Base-by-base conservation (phyloP, 1,140 invertebrate species). In the Ladona fulva region DNA sequence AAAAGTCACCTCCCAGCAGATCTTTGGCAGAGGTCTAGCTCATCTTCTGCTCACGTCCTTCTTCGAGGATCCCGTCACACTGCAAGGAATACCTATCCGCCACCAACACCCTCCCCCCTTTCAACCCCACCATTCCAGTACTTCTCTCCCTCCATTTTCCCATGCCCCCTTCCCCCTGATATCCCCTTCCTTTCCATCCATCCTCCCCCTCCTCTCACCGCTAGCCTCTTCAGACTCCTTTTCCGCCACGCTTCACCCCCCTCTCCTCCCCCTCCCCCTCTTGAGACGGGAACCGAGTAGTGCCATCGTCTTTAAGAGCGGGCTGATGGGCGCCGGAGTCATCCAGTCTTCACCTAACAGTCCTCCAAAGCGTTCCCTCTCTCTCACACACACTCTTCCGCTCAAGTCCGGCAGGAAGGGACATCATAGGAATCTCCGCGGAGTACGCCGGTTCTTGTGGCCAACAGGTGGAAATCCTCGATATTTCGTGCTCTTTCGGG, bases 341-440 rank as follows among this genome's bases (percentile, higher is more conserved):
- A 66, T 66, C 52, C 52, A 66, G 52, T 66, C 52, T 66, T 66
- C 52, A 66, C 52, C 52, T 66, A 66, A 66, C 52, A 66, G 52
- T 66, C 52, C 52, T 66, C 52, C 52, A 66, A 19, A 66, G 52
- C 52, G 52, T 66, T 66, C n/a, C 52, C n/a, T 22, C 52, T 66
- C 52, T 22, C 16, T n/a, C n/a, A n/a, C n/a, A n/a, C n/a, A n/a
- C n/a, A n/a, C n/a, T 22, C 52, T 66, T 22, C 52, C 29, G 29
- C 29, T 37, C 3, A 37, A 37, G 29, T 37, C 29, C 29, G 29
- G 29, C 8, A 37, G 29, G 29, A 37, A 37, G 29, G 29, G 29
- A 37, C 29, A 37, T 8, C 29, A 37, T 1, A 37, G 8, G 29
- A 37, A 37, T 8, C 29, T 37, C 29, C 29, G 1, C 29, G 8